Evolutionary conservation across 1,140 invertebrate species (phyloP), one percentile per base, ranked within the genome.

Genomic region (Pseudomyrmex dendroicus): DNA sequence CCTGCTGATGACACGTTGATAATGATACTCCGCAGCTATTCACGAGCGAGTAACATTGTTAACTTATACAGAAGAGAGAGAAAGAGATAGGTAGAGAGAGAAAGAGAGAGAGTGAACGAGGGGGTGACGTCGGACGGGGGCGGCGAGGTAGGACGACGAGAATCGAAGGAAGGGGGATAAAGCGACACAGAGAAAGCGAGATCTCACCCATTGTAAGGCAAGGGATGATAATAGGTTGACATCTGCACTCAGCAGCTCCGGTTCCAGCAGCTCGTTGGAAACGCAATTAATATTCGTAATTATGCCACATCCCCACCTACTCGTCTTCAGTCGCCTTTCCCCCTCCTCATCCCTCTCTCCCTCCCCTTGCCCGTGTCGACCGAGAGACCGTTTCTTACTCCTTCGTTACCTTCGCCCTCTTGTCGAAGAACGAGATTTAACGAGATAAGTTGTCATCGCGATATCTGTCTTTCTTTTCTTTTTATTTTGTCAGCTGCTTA

Each of bases 231-330:
- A 94, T 94, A 93, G 93, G 91, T 94, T 94, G 93, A 94, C 94
- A 94, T 94, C 93, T 94, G 94, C 93, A 94, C 93, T 93, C 91
- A 93, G 90, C 93, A 90, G 91, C 89, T 89, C 90, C 86, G 86
- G 91, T 91, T 91, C 91, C 90, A 84, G 86, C 85, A 84, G 89
- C 90, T 91, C 90, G 87, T 92, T 91, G 89, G 89, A 92, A 93
- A 93, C 93, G 91, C 92, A 94, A 94, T 94, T 94, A 94, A 94
- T 94, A 93, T 94, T 94, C 91, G 91, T 92, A 94, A 94, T 94
- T 93, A 91, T 90, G 90, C 89, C 89, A 80, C 91, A 87, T 90
- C 90, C 90, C 89, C 84, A 85, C 86, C 86, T 83, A 78, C 85
- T 35, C 83, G 85, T 88, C 72, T 63, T 73, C 82, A 66, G 72